Conservation (phyloP, 2,888 invertebrate genomes). For the Punctoribates punctum region DNA sequence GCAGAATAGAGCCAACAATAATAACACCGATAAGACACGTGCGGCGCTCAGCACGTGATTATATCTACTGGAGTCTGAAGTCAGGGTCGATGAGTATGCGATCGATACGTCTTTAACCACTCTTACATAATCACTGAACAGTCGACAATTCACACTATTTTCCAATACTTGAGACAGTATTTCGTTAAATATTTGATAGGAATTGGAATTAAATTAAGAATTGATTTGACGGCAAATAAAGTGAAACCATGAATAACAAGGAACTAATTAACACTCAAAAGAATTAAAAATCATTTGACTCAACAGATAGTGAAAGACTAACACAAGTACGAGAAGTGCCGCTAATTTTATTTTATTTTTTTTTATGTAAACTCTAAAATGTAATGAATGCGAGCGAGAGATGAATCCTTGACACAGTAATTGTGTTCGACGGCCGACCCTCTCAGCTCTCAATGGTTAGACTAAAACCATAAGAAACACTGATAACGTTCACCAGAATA, state of each 20-base stretch:
- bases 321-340: background rate
- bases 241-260: no score
- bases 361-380: no score
- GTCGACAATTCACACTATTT: background rate
- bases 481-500: background rate
- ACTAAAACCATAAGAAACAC: background rate
- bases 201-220: no score
- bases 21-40: constrained; percentile 30
- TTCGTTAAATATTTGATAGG: no score
- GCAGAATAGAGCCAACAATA: constrained; percentile 2
- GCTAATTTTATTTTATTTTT: no score
- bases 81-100: constrained; percentile 15
- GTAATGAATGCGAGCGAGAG: background rate
- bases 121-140: background rate
- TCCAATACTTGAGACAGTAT: background rate
- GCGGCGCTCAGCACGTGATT: constrained; percentile 31
- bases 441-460: constrained; percentile 6
- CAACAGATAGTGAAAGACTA: background rate
- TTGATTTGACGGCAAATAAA: background rate
- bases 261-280: no score
- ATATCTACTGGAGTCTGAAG: constrained; percentile 13
- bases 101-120: background rate
- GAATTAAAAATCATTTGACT: no score
- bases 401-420: constrained; percentile 31
- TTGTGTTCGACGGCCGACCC: constrained; percentile 19